phyloP scores from a whole-genome alignment of 2,797 vertebrate species.

The Nasua narica region DNA sequence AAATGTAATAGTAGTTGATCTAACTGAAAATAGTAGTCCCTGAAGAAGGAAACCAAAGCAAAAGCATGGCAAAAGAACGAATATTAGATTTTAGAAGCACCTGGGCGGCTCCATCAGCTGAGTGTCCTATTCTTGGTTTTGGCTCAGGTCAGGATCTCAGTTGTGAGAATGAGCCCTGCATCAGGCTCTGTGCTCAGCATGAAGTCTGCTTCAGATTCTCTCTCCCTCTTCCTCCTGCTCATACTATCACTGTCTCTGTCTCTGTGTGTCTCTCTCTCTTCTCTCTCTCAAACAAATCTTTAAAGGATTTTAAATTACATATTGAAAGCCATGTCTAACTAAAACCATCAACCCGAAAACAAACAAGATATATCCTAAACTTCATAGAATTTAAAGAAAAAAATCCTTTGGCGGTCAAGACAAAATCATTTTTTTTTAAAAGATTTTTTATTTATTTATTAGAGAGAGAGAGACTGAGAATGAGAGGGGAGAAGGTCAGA shows the following conservation, averaged over 20 bases:
- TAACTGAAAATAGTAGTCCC: not conserved
- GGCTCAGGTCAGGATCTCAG: not conserved
- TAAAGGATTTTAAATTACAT: not conserved
- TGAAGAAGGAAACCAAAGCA: not conserved
- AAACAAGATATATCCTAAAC: not conserved
- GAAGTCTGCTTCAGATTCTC: not conserved
- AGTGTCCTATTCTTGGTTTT: not conserved
- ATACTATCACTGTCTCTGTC: not conserved
- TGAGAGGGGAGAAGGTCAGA: too few species aligned
- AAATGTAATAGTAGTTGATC: not conserved
- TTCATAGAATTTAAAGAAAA: not conserved
- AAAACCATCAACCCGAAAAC: not conserved
- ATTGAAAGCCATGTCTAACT: not conserved
- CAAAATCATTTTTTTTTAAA: constrained; percentile 16
- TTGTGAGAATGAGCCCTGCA: not conserved
- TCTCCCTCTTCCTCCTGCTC: not conserved
- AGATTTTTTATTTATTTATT: too few species aligned
- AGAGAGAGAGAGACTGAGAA: too few species aligned
- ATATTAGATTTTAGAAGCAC: not conserved
- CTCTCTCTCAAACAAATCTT: not conserved
- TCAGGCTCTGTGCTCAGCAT: not conserved
- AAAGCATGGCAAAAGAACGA: not conserved
- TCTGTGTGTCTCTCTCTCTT: not conserved
- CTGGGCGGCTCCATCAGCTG: not conserved
- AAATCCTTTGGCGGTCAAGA: not conserved